These are phyloP conservation scores for Dryomyza anilis DNA, from an alignment of 2,888 invertebrate genomes.

Conservation along the genomic window DNA sequence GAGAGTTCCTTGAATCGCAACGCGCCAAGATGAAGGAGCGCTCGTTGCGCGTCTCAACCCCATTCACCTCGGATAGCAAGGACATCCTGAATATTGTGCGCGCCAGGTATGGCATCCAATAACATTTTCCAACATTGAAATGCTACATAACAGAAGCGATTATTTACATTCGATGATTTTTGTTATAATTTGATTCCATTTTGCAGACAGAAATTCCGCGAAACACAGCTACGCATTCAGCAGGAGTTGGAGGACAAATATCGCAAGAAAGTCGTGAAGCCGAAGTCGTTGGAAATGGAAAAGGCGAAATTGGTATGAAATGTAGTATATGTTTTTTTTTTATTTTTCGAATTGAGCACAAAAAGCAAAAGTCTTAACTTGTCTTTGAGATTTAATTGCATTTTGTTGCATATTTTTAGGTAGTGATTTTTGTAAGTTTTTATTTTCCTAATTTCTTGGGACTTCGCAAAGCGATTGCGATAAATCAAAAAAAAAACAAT, in stretches of 20 bases:
- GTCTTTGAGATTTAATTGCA: too few species aligned
- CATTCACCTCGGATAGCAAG: constrained; percentile 51
- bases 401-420: too few species aligned
- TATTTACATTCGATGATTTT: not conserved
- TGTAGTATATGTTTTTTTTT: too few species aligned
- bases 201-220: constrained; percentile 54
- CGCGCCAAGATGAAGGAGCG: constrained; percentile 55
- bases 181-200: not conserved
- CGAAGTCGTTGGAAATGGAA: too few species aligned
- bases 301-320: too few species aligned
- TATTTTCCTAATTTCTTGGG: too few species aligned
- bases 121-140: not conserved
- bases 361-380: too few species aligned
- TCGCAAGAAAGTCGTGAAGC: too few species aligned
- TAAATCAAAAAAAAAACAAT: too few species aligned
- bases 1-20: constrained; percentile 55
- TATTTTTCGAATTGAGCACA: too few species aligned
- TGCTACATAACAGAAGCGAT: not conserved
- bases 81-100: constrained; percentile 54
- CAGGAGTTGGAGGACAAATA: constrained; percentile 45
- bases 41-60: constrained; percentile 45
- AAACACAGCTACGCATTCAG: constrained; percentile 52
- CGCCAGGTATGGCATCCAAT: constrained; percentile 55
- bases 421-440: too few species aligned
- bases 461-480: too few species aligned